Percentiles rank a stretch among this genome's conserved stretches.
Evolutionary conservation across 2,888 invertebrate species (phyloP).

Genomic region (Clunio marinus): DNA sequence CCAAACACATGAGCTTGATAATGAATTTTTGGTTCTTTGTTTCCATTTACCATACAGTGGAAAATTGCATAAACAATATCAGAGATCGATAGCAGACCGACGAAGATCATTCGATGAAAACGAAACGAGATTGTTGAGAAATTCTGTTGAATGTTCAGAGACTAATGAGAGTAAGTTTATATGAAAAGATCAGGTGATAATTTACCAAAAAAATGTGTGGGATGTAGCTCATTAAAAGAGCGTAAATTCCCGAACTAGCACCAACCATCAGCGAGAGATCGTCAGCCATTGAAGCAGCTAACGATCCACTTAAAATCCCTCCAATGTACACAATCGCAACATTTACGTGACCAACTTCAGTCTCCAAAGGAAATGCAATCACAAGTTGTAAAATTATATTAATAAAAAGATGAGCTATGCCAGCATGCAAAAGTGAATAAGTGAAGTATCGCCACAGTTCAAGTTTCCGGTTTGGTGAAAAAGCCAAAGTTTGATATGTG

Average conservation of each 20-base stretch:
- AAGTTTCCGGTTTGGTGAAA: conserved; percentile 28
- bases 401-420: conserved; percentile 68
- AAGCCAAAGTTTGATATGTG: conserved; percentile 29
- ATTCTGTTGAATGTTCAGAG: conserved; percentile 51
- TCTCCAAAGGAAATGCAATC: conserved; percentile 58
- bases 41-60: conserved; percentile 51
- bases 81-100: conserved; percentile 60
- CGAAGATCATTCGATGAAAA: conserved; percentile 57
- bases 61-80: conserved; percentile 59
- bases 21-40: conserved; percentile 56
- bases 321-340: conserved; percentile 67
- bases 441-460: conserved; percentile 71
- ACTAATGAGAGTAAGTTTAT: too few species aligned
- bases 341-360: conserved; percentile 70
- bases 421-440: conserved; percentile 77
- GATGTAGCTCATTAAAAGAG: conserved; percentile 78
- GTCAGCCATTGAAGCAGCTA: conserved; percentile 71
- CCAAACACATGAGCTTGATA: conserved; percentile 70
- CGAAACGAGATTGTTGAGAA: conserved; percentile 51
- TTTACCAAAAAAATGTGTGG: conserved; percentile 74
- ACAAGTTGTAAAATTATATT: conserved; percentile 63
- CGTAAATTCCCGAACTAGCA: conserved; percentile 87
- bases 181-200: too few species aligned
- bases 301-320: conserved; percentile 71
- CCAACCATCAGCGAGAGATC: conserved; percentile 75